These are phyloP conservation scores for Falco novaeseelandiae DNA, from an alignment of 2,797 vertebrate genomes.

Conservation along the genomic window DNA sequence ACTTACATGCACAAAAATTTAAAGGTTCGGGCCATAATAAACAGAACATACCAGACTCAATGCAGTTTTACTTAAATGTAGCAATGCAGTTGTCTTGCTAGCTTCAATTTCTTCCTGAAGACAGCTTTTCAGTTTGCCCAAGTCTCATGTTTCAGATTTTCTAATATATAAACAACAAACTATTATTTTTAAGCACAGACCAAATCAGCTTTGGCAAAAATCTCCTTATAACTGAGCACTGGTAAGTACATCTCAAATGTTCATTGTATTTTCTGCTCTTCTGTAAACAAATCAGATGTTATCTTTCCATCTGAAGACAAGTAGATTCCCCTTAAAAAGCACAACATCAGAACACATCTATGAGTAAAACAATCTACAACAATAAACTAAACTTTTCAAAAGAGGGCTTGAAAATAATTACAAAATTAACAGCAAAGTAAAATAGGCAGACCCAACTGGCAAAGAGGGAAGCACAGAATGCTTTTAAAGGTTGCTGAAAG, in stretches of 20 bases:
- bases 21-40: not conserved
- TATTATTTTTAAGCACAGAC: not conserved
- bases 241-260: not conserved
- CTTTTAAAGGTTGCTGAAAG: not conserved
- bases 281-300: not conserved
- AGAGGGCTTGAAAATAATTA: not conserved
- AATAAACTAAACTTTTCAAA: not conserved
- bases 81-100: not conserved
- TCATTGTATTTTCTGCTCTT: not conserved
- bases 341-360: not conserved
- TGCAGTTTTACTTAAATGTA: not conserved
- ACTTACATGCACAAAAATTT: not conserved
- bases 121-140: not conserved
- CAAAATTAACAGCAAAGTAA: not conserved
- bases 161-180: not conserved
- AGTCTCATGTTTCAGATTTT: not conserved
- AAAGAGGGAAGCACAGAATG: not conserved
- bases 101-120: not conserved
- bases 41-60: not conserved
- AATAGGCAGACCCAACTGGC: not conserved
- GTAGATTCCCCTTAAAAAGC: not conserved
- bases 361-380: not conserved
- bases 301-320: not conserved
- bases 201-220: not conserved
- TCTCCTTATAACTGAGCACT: not conserved